Conservation (phyloP, 1,140 invertebrate species). For the Caerostris darwini region DNA sequence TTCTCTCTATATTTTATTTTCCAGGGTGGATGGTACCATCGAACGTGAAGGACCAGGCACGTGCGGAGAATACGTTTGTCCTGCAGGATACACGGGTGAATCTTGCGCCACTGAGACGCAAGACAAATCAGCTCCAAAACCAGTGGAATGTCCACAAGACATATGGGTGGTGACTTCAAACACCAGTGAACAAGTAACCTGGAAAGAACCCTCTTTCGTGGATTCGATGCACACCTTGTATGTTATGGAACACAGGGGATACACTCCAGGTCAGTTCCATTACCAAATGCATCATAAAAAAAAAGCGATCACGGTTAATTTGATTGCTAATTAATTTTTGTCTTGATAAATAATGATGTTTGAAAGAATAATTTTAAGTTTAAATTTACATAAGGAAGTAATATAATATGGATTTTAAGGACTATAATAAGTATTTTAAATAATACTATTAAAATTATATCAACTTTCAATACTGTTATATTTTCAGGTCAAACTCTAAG, state of each 20-base stretch:
- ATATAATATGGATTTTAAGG: too few species aligned
- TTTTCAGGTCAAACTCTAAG: constrained; percentile 88
- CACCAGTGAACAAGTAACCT: constrained; percentile 94
- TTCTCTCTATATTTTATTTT: background rate
- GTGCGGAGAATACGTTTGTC: constrained; percentile 93
- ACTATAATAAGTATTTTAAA: too few species aligned
- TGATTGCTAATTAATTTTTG: too few species aligned
- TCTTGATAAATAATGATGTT: too few species aligned
- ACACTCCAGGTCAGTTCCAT: constrained; percentile 87
- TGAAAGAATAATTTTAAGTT: too few species aligned
- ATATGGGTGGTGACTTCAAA: constrained; percentile 96
- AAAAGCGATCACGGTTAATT: too few species aligned
- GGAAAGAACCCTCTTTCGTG: constrained; percentile 95
- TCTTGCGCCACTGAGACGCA: constrained; percentile 92
- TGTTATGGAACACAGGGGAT: constrained; percentile 91
- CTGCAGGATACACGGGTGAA: constrained; percentile 90
- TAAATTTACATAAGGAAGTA: too few species aligned
- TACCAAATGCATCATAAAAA: too few species aligned
- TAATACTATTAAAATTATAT: too few species aligned
- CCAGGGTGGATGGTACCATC: constrained; percentile 89
- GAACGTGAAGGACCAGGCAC: constrained; percentile 94
- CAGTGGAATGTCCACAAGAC: constrained; percentile 95
- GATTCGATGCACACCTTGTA: constrained; percentile 92
- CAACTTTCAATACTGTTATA: too few species aligned
- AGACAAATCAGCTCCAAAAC: constrained; percentile 92